phyloP scores from a whole-genome alignment of 2,797 vertebrate species.

The Adrianichthys oophorus region DNA sequence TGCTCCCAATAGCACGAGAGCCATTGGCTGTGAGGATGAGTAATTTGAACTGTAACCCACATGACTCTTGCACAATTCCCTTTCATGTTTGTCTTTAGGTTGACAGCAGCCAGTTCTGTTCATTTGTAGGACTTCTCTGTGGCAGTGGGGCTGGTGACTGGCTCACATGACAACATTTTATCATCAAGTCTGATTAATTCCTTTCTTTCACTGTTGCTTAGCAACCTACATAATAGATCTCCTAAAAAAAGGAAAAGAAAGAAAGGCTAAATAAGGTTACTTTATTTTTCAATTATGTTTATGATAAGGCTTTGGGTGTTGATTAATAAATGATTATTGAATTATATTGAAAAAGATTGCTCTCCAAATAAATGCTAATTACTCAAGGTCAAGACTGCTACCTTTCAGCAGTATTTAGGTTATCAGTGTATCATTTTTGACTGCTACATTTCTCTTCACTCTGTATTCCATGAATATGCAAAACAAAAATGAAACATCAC shows the following conservation, averaged over 20 bases:
- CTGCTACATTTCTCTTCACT: no score
- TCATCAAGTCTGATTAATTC: not conserved
- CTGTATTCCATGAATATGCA: no score
- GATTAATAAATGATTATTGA: not conserved
- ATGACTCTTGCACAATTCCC: not conserved
- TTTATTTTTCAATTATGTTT: not conserved
- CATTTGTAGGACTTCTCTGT: not conserved
- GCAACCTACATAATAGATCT: not conserved
- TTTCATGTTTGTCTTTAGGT: not conserved
- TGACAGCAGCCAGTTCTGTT: not conserved
- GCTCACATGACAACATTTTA: not conserved
- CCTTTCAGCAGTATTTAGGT: no score
- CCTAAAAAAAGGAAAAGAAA: not conserved
- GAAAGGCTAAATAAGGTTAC: not conserved
- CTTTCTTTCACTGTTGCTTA: not conserved
- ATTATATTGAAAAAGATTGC: not conserved
- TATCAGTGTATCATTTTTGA: no score
- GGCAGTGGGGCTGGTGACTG: not conserved
- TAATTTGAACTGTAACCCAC: not conserved
- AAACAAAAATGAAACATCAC: no score
- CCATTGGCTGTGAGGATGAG: no score
- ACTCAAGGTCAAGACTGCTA: no score
- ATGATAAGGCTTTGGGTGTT: not conserved
- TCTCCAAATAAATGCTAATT: no score
- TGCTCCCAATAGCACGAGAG: not conserved